These are phyloP conservation scores for Sinonovacula constricta DNA, from an alignment of 1,140 invertebrate genomes.

Conservation along the genomic window DNA sequence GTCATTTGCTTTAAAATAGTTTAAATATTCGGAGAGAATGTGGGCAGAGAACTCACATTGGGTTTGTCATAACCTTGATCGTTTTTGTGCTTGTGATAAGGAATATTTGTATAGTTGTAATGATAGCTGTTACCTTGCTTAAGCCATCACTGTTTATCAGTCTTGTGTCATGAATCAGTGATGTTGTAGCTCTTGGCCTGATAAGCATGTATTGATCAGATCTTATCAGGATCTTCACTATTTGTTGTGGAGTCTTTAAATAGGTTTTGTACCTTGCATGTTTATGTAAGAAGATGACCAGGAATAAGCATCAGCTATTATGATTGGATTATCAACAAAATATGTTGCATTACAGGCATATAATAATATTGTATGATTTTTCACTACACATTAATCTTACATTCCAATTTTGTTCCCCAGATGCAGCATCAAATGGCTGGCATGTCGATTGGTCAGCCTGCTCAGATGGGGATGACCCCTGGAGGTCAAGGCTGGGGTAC, in stretches of 20 bases:
- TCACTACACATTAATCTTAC: neutral
- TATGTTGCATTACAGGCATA: neutral
- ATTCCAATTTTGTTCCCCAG: constrained; percentile 5
- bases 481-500: constrained; percentile 6
- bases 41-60: too few relatives aligned
- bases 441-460: constrained; percentile 25
- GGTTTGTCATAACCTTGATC: too few relatives aligned
- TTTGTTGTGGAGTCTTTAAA: neutral
- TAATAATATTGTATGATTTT: neutral
- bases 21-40: too few relatives aligned
- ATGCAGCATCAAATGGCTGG: constrained; percentile 44
- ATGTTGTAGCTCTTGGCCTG: too few relatives aligned
- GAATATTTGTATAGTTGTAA: too few relatives aligned
- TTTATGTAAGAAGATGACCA: neutral
- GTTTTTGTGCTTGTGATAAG: too few relatives aligned
- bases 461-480: constrained; percentile 19
- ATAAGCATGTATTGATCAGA: too few relatives aligned
- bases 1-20: too few relatives aligned
- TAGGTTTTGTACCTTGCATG: neutral
- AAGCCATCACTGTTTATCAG: too few relatives aligned
- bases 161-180: too few relatives aligned
- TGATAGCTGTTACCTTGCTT: too few relatives aligned
- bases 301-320: neutral
- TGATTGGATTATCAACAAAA: neutral
- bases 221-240: too few relatives aligned